Percentiles rank a stretch among this genome's conserved stretches.
These are phyloP conservation scores for Stenurella melanura DNA, from an alignment of 2,888 invertebrate genomes.

Conservation along the genomic window DNA sequence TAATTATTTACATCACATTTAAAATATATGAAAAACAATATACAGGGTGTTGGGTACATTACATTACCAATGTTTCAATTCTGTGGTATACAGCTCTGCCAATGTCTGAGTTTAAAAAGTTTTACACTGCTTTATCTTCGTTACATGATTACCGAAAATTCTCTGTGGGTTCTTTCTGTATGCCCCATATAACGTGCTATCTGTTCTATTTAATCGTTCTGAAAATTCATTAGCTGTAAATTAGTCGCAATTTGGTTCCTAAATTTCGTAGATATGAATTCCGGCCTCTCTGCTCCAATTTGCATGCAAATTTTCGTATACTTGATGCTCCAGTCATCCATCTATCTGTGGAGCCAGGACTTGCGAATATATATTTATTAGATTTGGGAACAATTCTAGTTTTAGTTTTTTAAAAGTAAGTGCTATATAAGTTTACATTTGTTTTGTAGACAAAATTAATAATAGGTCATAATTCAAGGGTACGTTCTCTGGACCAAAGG, in stretches of 20 bases:
- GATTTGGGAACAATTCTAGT: slow-evolving; percentile 45
- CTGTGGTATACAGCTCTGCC: too few relatives aligned
- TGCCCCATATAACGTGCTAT: slow-evolving; percentile 2
- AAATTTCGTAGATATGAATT: background rate
- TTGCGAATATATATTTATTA: background rate
- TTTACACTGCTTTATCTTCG: too few relatives aligned
- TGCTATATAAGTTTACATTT: slow-evolving; percentile 48
- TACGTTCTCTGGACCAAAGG: too few relatives aligned
- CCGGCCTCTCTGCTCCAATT: background rate
- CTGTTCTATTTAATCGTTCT: background rate
- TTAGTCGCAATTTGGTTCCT: slow-evolving; percentile 12
- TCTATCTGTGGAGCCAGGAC: background rate
- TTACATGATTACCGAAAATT: too few relatives aligned
- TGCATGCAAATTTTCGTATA: background rate
- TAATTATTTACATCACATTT: too few relatives aligned
- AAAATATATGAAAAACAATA: too few relatives aligned
- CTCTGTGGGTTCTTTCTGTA: slow-evolving; percentile 4
- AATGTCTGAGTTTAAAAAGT: too few relatives aligned
- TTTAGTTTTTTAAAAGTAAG: slow-evolving; percentile 26
- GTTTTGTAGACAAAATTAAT: slow-evolving; percentile 51
- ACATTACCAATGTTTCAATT: too few relatives aligned
- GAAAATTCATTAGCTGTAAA: background rate
- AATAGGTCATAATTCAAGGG: too few relatives aligned
- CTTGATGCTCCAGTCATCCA: background rate
- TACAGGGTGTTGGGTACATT: too few relatives aligned